Evolutionary conservation across 2,113 vertebrate species (phyloP).

Genomic region (Calypte anna): DNA sequence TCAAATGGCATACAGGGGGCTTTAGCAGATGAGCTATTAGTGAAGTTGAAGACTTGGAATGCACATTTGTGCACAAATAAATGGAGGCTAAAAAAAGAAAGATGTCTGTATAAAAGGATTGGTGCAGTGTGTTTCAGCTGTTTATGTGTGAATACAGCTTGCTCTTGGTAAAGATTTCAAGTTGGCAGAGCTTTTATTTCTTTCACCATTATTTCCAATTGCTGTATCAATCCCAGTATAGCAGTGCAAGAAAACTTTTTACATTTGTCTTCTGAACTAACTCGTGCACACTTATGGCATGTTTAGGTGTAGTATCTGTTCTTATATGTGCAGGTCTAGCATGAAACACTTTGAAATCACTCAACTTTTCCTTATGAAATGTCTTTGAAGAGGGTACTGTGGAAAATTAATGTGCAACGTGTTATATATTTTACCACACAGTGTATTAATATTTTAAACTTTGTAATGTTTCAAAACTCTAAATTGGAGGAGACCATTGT

Average conservation of each 20-base stretch:
- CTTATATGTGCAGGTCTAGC: not conserved
- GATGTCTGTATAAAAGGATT: not conserved
- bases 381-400: not conserved
- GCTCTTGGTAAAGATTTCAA: not conserved
- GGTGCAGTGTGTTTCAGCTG: not conserved
- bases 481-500: not conserved
- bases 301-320: accelerated
- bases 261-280: not conserved
- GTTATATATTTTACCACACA: accelerated
- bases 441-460: not conserved
- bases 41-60: not conserved
- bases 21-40: not conserved
- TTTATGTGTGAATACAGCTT: not conserved
- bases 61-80: not conserved
- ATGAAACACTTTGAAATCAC: not conserved
- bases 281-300: not conserved
- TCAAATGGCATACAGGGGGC: not conserved
- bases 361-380: not conserved
- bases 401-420: not conserved
- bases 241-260: not conserved
- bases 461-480: not conserved
- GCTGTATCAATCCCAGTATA: not conserved
- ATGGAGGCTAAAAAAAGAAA: not conserved
- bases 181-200: not conserved
- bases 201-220: not conserved